Evolutionary conservation across 2,888 invertebrate species (phyloP).

Genomic region (Himalopsyche tibetana): DNA sequence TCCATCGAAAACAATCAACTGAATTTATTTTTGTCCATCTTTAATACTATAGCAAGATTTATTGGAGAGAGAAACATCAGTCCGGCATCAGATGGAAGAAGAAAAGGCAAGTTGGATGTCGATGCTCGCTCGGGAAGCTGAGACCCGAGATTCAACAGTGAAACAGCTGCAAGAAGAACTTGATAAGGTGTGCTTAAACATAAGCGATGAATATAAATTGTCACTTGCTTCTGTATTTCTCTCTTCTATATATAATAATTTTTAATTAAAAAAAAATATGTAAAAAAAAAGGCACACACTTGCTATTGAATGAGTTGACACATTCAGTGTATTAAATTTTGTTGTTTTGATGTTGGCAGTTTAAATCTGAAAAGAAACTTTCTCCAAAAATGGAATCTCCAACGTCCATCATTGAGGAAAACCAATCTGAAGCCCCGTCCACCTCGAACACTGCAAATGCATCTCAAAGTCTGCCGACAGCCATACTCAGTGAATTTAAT

Average conservation of each 20-base stretch:
- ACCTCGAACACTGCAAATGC: conserved; percentile 46
- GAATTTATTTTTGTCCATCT: not conserved
- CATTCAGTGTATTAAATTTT: not conserved
- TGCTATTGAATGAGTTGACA: too few species aligned
- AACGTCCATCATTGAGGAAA: conserved; percentile 70
- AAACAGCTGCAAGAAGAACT: conserved; percentile 76
- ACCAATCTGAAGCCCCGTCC: conserved; percentile 39
- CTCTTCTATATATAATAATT: too few species aligned
- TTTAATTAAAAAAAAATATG: too few species aligned
- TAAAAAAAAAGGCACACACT: too few species aligned
- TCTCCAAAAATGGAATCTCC: conserved; percentile 53
- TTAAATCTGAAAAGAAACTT: conserved; percentile 28
- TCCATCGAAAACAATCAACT: not conserved
- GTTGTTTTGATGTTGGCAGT: not conserved
- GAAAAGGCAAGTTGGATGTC: conserved; percentile 72
- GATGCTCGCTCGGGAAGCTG: conserved; percentile 72
- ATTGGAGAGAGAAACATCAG: conserved; percentile 48
- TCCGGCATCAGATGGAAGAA: conserved; percentile 70
- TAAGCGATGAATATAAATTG: too few species aligned
- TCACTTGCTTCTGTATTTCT: too few species aligned
- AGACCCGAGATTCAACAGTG: conserved; percentile 73
- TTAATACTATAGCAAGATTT: conserved; percentile 44
- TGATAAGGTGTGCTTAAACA: conserved; percentile 70
- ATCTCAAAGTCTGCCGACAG: conserved; percentile 67
- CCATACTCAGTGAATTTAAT: conserved; percentile 14